Evolutionary conservation across 2,797 vertebrate genomes (phyloP).

Genomic region (Muscicapa striata): DNA sequence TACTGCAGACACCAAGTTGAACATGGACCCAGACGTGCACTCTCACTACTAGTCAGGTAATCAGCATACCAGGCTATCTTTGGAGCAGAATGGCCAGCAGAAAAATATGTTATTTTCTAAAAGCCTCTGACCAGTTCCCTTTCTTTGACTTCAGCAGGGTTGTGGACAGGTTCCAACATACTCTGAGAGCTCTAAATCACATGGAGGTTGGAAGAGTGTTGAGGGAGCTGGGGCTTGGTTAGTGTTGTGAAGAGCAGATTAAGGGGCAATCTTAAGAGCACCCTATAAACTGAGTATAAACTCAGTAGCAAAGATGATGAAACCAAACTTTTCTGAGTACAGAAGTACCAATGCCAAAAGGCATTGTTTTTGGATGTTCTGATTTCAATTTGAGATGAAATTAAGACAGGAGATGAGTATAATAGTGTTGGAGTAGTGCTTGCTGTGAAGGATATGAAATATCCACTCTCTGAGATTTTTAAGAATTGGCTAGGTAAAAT

Average conservation of each 20-base stretch:
- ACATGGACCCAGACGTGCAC: neutral
- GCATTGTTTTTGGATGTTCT: neutral
- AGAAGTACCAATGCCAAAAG: neutral
- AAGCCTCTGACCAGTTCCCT: neutral
- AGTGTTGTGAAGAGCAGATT: neutral
- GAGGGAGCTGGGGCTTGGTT: neutral
- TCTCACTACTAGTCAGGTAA: constrained; percentile 1
- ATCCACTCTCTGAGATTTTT: neutral
- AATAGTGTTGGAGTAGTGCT: neutral
- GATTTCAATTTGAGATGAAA: neutral
- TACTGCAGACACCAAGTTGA: neutral
- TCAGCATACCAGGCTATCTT: neutral
- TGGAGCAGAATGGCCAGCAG: neutral
- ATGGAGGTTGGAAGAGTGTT: neutral
- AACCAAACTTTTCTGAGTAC: neutral
- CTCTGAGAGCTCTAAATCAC: neutral
- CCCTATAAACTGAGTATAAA: neutral
- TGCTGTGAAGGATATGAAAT: neutral
- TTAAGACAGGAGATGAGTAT: neutral
- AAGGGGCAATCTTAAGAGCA: neutral
- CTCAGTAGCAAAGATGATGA: neutral
- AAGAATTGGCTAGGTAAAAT: neutral
- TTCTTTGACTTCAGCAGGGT: neutral
- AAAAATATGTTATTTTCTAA: neutral
- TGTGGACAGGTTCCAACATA: neutral